A percentile compares a stretch with the other conserved stretches of the same genome.
phyloP scores from a whole-genome alignment of 35 echinoderm and acorn worm genomes.

The Amphiura filiformis region DNA sequence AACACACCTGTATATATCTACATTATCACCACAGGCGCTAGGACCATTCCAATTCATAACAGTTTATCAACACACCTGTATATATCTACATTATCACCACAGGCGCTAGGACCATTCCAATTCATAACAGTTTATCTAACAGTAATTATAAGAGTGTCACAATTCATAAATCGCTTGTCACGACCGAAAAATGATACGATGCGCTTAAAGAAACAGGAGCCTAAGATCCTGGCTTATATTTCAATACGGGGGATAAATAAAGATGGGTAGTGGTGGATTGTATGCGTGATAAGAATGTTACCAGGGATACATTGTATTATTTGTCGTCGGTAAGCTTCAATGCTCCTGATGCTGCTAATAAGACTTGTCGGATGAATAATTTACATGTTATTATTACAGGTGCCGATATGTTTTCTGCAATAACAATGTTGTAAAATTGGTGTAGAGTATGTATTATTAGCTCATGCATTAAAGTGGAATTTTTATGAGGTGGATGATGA shows the following conservation, averaged over 20 bases:
- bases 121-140: neutral
- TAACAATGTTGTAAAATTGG: no score
- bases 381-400: neutral
- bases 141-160: neutral
- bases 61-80: neutral
- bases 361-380: neutral
- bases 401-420: neutral
- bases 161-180: conserved; percentile 15
- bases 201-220: neutral
- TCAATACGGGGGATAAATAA: no score
- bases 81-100: neutral
- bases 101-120: neutral
- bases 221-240: no score
- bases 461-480: no score
- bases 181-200: neutral
- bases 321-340: no score
- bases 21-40: no score
- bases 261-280: no score
- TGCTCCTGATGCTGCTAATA: neutral
- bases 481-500: no score
- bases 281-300: no score
- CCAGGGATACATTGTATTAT: no score
- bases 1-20: no score
- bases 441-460: neutral
- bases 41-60: no score